Evolutionary conservation across 92 coral and sea anemone species (phyloP).

Genomic region (Bergia sp.): DNA sequence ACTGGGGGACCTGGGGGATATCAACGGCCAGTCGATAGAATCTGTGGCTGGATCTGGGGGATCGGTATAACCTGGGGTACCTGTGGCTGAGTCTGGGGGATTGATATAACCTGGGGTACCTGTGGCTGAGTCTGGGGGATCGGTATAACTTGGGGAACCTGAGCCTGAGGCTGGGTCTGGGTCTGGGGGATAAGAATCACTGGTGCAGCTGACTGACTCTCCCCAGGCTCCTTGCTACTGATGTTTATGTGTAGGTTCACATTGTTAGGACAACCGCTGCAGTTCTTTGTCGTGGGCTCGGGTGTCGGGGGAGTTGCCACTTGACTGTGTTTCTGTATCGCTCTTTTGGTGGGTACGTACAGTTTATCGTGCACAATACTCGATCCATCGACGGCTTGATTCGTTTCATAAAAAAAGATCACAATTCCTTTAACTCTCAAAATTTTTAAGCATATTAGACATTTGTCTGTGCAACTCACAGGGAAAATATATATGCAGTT

Average conservation of each 20-base stretch:
- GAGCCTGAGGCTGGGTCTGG: not conserved
- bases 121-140: no score
- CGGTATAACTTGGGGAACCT: not conserved
- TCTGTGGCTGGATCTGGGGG: no score
- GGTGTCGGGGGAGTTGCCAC: constrained; percentile 1
- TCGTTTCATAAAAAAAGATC: not conserved
- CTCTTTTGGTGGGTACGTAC: not conserved
- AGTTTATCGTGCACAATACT: not conserved
- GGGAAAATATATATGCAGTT: no score
- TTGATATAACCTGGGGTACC: no score
- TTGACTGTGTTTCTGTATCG: not conserved
- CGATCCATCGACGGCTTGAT: not conserved
- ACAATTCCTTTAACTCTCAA: not conserved
- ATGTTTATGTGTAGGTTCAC: constrained; percentile 24
- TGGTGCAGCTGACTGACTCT: not conserved
- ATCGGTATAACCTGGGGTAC: no score
- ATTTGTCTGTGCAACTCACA: not conserved
- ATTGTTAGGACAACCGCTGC: constrained; percentile 27
- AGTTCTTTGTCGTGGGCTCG: constrained; percentile 16
- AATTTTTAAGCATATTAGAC: no score
- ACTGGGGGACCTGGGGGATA: no score
- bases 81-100: no score
- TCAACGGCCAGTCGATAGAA: no score
- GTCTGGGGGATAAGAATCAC: not conserved
- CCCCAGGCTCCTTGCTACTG: not conserved